Evolutionary conservation across 2,888 invertebrate species (phyloP).

Genomic region (Oligia latruncula): DNA sequence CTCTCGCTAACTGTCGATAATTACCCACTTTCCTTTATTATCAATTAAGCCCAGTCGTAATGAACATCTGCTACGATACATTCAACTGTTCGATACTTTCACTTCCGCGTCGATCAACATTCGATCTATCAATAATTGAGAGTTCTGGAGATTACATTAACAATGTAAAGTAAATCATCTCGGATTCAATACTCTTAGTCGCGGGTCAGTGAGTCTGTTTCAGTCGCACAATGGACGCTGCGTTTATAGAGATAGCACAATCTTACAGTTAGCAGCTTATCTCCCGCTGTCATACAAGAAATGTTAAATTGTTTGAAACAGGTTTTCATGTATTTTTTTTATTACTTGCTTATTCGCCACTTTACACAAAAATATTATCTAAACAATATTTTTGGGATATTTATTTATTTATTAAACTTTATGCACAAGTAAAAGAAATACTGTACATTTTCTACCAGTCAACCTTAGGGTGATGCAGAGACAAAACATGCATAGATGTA

Average conservation of each 20-base stretch:
- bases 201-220: not conserved
- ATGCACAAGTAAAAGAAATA: too few relatives aligned
- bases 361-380: not conserved
- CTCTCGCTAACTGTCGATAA: conserved; percentile 11
- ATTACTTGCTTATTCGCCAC: not conserved
- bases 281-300: too few relatives aligned
- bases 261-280: not conserved
- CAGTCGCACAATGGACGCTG: not conserved
- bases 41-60: conserved; percentile 8
- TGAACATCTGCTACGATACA: conserved; percentile 35
- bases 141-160: conserved; percentile 4
- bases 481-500: too few relatives aligned
- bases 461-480: too few relatives aligned
- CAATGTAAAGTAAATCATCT: not conserved
- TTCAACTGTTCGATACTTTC: conserved; percentile 29
- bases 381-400: not conserved
- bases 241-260: conserved; percentile 3
- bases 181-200: not conserved
- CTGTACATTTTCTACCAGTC: too few relatives aligned
- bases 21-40: conserved; percentile 29
- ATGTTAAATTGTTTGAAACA: not conserved
- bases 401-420: too few relatives aligned
- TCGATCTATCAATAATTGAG: conserved; percentile 10
- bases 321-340: not conserved
- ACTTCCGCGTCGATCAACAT: conserved; percentile 31